Evolutionary conservation across 2,888 invertebrate species (phyloP).

Genomic region (Ariolimax columbianus): DNA sequence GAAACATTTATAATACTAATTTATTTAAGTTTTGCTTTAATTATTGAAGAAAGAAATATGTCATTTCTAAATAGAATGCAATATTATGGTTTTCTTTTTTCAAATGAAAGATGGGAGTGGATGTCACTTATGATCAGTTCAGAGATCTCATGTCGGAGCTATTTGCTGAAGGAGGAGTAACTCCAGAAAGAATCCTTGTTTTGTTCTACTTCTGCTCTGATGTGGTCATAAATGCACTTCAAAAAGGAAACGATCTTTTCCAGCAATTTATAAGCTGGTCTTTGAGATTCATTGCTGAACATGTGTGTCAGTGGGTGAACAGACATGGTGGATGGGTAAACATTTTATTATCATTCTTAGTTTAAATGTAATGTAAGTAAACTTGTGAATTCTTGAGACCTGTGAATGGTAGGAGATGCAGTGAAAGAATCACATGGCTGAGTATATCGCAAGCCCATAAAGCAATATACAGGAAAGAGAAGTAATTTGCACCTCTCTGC

Average conservation of each 20-base stretch:
- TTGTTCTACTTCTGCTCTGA: slow-evolving; percentile 77
- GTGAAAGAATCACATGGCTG: no score
- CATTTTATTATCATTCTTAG: neutral
- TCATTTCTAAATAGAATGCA: neutral
- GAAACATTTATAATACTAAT: no score
- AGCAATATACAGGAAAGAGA: no score
- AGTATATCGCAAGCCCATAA: no score
- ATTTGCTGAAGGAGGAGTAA: slow-evolving; percentile 65
- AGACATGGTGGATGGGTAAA: slow-evolving; percentile 76
- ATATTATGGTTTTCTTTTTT: neutral
- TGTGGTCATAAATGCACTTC: slow-evolving; percentile 70
- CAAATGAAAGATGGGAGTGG: slow-evolving; percentile 57
- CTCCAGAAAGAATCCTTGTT: slow-evolving; percentile 72
- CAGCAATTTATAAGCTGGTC: slow-evolving; percentile 71
- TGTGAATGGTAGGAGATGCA: no score
- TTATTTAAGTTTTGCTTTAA: no score
- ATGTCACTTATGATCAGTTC: slow-evolving; percentile 66
- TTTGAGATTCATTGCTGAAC: slow-evolving; percentile 67
- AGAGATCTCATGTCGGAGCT: slow-evolving; percentile 65
- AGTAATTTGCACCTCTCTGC: no score
- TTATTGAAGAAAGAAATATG: no score
- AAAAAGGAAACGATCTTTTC: slow-evolving; percentile 60
- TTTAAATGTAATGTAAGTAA: no score
- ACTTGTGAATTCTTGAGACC: no score
- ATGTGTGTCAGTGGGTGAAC: slow-evolving; percentile 72